Conservation (phyloP, 2,888 invertebrate genomes). For the Lepidocyrtinus sp. region DNA sequence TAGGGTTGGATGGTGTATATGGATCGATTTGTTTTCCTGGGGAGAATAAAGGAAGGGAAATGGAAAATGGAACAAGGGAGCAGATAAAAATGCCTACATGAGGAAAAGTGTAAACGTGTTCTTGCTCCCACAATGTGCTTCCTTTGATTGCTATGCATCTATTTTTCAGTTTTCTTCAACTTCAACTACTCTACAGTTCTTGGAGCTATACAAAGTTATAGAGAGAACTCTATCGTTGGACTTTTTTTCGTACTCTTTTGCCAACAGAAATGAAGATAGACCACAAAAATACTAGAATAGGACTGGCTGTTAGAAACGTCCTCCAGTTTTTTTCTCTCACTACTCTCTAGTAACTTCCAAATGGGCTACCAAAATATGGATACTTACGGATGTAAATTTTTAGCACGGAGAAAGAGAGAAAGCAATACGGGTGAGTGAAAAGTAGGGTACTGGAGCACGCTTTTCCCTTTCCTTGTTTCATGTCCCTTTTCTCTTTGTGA, state of each 20-base stretch:
- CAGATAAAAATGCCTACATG: slow-evolving; percentile 1
- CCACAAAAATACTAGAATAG: slow-evolving; percentile 10
- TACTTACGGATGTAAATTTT: slow-evolving; percentile 11
- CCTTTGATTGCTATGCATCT: slow-evolving; percentile 12
- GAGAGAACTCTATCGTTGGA: not conserved
- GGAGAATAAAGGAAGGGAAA: slow-evolving; percentile 1
- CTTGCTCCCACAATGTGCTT: not conserved
- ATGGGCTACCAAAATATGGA: slow-evolving; percentile 7
- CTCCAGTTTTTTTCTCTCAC: not conserved
- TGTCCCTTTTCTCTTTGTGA: slow-evolving; percentile 23
- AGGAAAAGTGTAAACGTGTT: not conserved
- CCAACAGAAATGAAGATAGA: slow-evolving; percentile 9
- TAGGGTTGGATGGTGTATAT: slow-evolving; percentile 14
- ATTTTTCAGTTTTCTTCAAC: too few species aligned
- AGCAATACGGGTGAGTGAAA: slow-evolving; percentile 25
- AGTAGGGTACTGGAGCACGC: slow-evolving; percentile 44
- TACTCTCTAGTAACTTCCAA: not conserved
- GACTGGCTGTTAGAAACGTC: not conserved
- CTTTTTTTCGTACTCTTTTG: not conserved
- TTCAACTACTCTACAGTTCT: not conserved
- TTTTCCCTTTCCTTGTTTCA: slow-evolving; percentile 15
- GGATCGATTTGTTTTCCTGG: slow-evolving; percentile 49
- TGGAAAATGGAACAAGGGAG: slow-evolving; percentile 13
- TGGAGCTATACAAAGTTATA: not conserved
- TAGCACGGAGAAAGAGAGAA: not conserved